Conservation (phyloP, 2,797 vertebrate species). For the Coendou prehensilis region DNA sequence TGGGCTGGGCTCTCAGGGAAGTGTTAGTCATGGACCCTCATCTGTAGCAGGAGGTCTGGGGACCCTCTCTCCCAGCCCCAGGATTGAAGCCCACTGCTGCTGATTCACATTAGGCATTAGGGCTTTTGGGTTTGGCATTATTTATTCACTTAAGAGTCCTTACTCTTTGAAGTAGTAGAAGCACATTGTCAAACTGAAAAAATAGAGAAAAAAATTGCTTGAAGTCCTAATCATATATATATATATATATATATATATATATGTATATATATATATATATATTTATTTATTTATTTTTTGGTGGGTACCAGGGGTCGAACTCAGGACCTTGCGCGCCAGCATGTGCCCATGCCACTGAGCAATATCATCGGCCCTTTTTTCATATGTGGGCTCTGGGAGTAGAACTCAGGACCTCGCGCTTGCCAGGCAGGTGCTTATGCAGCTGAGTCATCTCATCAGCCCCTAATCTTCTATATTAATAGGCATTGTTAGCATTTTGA, state of each 20-base stretch:
- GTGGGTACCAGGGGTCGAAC: no score
- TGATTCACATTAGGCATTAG: not conserved
- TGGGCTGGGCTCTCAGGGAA: not conserved
- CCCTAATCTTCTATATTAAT: slow-evolving; percentile 13
- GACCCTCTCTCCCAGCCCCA: not conserved
- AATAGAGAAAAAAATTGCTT: not conserved
- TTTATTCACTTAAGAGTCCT: slow-evolving; percentile 34
- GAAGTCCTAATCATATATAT: not conserved
- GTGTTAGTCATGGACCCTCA: not conserved
- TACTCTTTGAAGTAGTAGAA: slow-evolving; percentile 1
- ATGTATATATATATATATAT: no score
- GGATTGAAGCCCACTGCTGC: not conserved
- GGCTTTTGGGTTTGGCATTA: not conserved
- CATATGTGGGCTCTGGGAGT: no score
- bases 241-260: no score
- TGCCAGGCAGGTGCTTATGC: no score
- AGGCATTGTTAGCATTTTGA: slow-evolving; percentile 35
- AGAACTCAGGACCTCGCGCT: no score
- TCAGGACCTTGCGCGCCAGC: no score
- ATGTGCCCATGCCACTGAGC: no score
- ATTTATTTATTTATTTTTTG: no score
- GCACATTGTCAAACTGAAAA: not conserved
- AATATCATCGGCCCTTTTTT: no score
- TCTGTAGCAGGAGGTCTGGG: not conserved
- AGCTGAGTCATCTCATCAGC: no score